These are phyloP conservation scores for Gila orcuttii DNA, from an alignment of 2,113 vertebrate genomes.

Conservation along the genomic window DNA sequence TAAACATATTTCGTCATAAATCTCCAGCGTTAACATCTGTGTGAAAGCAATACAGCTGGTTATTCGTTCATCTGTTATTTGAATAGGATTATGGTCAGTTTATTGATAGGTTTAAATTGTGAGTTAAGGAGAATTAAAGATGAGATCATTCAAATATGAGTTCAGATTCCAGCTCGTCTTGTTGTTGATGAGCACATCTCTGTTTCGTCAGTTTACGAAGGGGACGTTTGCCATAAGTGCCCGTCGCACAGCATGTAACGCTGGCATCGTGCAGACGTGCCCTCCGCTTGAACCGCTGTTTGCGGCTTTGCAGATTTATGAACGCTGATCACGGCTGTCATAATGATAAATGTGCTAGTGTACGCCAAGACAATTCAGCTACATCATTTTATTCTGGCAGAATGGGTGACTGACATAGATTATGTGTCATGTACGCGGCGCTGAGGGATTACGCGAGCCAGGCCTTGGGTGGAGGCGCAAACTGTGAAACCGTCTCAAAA, in stretches of 20 bases:
- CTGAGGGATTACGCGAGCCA: slow-evolving; percentile 3
- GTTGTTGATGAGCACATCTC: not conserved
- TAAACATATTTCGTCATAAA: slow-evolving; percentile 14
- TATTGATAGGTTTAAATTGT: not conserved
- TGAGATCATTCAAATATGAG: not conserved
- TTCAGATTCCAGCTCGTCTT: not conserved
- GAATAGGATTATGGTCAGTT: slow-evolving; percentile 19
- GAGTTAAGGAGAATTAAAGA: not conserved
- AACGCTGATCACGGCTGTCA: slow-evolving; percentile 32
- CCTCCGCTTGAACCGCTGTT: slow-evolving; percentile 25
- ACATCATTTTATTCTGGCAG: slow-evolving; percentile 21
- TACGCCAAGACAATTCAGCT: slow-evolving; percentile 24
- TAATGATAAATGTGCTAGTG: slow-evolving; percentile 40
- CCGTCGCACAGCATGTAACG: not conserved
- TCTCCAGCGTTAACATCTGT: not conserved
- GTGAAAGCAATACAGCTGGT: slow-evolving; percentile 20
- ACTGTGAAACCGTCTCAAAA: not conserved
- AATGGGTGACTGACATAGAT: slow-evolving; percentile 12
- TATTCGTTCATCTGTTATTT: not conserved
- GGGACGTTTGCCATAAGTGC: not conserved
- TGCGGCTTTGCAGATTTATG: slow-evolving; percentile 32
- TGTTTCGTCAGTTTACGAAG: not conserved
- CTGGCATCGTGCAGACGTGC: not conserved
- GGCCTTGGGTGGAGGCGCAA: slow-evolving; percentile 10
- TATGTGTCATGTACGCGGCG: not conserved